Conservation (phyloP, 2,113 vertebrate genomes). For the Nothoprocta perdicaria region DNA sequence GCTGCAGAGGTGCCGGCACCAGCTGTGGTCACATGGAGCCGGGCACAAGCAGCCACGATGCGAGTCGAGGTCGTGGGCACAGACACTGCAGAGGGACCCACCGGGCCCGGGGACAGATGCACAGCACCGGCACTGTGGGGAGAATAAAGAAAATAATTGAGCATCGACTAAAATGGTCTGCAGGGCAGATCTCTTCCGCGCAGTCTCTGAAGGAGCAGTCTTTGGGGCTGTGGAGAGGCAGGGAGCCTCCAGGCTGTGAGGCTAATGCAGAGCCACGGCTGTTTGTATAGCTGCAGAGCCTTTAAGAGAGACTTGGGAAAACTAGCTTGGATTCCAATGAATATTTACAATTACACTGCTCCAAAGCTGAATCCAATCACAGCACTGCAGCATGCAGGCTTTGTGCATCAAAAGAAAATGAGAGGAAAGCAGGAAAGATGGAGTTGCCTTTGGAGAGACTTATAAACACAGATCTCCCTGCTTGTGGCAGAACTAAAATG, state of each 20-base stretch:
- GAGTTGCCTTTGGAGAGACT: slow-evolving; percentile 79
- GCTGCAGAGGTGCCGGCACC: background rate
- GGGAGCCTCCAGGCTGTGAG: slow-evolving; percentile 65
- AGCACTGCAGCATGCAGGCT: slow-evolving; percentile 70
- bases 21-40: background rate
- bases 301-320: slow-evolving; percentile 72
- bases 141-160: slow-evolving; percentile 64
- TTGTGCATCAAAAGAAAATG: slow-evolving; percentile 79
- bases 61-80: background rate
- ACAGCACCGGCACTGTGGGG: slow-evolving; percentile 14
- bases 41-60: background rate
- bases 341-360: slow-evolving; percentile 80
- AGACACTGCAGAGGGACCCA: background rate
- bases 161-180: slow-evolving; percentile 41
- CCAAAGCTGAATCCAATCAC: slow-evolving; percentile 75
- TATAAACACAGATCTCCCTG: slow-evolving; percentile 74
- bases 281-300: slow-evolving; percentile 78
- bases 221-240: slow-evolving; percentile 56
- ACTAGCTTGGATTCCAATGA: slow-evolving; percentile 78
- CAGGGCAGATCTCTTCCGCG: slow-evolving; percentile 48
- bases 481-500: slow-evolving; percentile 79
- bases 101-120: slow-evolving; percentile 14
- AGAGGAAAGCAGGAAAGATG: slow-evolving; percentile 75
- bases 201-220: slow-evolving; percentile 50
- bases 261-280: slow-evolving; percentile 57